These are phyloP conservation scores for Himantopus leucocephalus DNA, from an alignment of 2,113 vertebrate species.

Conservation along the genomic window DNA sequence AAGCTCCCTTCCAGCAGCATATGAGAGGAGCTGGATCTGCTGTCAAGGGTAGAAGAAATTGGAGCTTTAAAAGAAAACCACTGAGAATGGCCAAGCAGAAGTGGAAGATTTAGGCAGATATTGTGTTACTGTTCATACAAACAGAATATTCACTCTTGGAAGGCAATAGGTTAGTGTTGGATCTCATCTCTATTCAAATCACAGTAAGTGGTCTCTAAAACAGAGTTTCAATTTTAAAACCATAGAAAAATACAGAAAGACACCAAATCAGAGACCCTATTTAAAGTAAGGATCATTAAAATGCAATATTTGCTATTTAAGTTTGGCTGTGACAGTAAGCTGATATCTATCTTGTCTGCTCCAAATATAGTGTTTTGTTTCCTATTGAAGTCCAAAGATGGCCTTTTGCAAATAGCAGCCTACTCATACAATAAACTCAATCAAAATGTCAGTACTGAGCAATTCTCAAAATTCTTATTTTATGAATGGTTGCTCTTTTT, in stretches of 20 bases:
- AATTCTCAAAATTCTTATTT: neutral
- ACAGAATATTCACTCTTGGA: neutral
- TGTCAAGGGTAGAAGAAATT: neutral
- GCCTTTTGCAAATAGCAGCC: neutral
- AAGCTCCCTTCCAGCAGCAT: neutral
- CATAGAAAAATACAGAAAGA: neutral
- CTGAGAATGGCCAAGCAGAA: neutral
- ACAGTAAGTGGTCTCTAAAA: neutral
- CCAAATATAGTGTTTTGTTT: neutral
- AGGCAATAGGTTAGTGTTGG: slow-evolving; percentile 1
- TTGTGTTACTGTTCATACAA: slow-evolving; percentile 36
- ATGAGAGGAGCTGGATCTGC: neutral
- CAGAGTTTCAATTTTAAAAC: neutral
- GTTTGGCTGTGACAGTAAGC: neutral
- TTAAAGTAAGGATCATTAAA: slow-evolving; percentile 22
- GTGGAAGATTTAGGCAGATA: neutral
- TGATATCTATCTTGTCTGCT: neutral
- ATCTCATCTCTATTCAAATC: neutral
- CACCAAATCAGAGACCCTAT: neutral
- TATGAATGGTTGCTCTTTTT: neutral
- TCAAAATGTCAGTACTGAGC: neutral
- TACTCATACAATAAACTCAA: neutral
- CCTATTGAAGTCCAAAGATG: neutral
- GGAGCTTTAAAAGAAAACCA: neutral
- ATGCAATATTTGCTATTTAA: neutral